Percentiles rank a stretch among this genome's conserved stretches.
Conservation (phyloP, 2,888 invertebrate genomes). For the Pachliopta kotzebuea region DNA sequence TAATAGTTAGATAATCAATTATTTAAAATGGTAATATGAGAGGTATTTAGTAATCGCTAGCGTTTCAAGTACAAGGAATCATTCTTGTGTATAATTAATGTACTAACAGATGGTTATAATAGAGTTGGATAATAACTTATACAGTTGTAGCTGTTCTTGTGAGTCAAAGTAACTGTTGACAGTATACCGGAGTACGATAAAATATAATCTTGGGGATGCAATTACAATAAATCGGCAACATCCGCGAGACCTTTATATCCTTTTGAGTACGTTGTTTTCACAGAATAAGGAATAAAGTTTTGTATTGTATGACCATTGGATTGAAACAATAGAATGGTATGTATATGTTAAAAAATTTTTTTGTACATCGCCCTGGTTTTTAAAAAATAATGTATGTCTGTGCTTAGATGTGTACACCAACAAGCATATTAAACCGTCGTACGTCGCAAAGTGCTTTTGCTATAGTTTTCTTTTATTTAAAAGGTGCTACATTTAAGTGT, state of each 20-base stretch:
- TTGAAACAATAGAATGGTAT: too few species aligned
- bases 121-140: slow-evolving; percentile 41
- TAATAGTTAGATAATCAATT: too few species aligned
- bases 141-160: slow-evolving; percentile 41
- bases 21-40: too few species aligned
- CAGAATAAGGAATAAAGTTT: not conserved
- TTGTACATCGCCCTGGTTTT: too few species aligned
- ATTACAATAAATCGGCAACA: slow-evolving; percentile 7
- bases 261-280: not conserved
- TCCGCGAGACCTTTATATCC: not conserved
- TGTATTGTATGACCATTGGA: not conserved
- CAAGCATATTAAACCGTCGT: too few species aligned
- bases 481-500: too few species aligned
- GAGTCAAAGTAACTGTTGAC: slow-evolving; percentile 53
- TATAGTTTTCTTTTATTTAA: too few species aligned
- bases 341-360: too few species aligned
- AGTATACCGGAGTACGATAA: slow-evolving; percentile 31
- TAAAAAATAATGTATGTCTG: too few species aligned
- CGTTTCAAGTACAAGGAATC: not conserved
- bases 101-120: slow-evolving; percentile 34
- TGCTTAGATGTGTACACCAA: too few species aligned
- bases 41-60: not conserved
- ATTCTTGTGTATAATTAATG: not conserved
- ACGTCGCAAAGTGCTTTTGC: too few species aligned
- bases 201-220: slow-evolving; percentile 36